Percentiles rank a stretch among this genome's conserved stretches.
Conservation (phyloP, 2,113 vertebrate species). For the Sceloporus undulatus region DNA sequence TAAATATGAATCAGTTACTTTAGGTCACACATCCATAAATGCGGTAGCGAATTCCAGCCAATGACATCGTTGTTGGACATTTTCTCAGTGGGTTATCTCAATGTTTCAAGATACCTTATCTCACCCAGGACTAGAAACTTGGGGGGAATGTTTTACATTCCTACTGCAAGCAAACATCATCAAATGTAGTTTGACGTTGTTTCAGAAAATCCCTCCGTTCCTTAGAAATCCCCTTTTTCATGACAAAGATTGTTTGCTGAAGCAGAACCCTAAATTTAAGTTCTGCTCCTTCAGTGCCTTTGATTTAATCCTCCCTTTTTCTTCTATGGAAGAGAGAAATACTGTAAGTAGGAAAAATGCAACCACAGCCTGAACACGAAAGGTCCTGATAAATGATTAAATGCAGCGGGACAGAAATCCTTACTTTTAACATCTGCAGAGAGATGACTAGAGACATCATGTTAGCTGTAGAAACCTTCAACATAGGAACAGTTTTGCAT, state of each 20-base stretch:
- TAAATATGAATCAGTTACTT: too few relatives aligned
- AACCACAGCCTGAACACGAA: not conserved
- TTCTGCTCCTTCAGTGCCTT: not conserved
- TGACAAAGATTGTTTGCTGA: not conserved
- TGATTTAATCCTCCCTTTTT: not conserved
- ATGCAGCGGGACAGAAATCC: not conserved
- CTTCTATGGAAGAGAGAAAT: not conserved
- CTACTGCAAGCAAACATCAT: too few relatives aligned
- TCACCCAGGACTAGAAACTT: too few relatives aligned
- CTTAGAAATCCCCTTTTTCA: not conserved
- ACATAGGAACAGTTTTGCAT: not conserved
- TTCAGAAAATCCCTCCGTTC: too few relatives aligned
- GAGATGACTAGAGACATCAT: not conserved
- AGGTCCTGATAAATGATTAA: slow-evolving; percentile 10
- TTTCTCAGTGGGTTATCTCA: too few relatives aligned
- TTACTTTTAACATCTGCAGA: slow-evolving; percentile 2
- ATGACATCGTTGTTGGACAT: too few relatives aligned
- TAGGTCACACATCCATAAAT: too few relatives aligned
- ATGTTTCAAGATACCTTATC: too few relatives aligned
- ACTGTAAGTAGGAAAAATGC: not conserved
- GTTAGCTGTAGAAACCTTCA: not conserved
- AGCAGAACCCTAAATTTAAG: not conserved
- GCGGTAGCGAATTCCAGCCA: too few relatives aligned
- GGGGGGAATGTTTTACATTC: too few relatives aligned
- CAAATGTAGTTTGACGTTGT: too few relatives aligned